phyloP scores from a whole-genome alignment of 2,888 invertebrate genomes.

The Neria commutata region DNA sequence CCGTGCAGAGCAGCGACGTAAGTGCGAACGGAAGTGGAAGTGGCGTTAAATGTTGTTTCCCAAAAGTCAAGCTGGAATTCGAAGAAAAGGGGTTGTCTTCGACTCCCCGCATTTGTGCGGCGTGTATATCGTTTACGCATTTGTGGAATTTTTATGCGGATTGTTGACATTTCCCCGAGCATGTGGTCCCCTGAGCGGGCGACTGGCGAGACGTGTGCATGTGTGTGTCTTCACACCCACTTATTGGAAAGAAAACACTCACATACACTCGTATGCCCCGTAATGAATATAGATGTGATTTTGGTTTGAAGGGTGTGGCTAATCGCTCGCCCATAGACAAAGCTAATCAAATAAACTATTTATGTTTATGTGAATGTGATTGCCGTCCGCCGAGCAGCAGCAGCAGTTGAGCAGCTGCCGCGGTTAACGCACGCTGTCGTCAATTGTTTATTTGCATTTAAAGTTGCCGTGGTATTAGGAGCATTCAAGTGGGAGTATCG shows the following conservation, averaged over 20 bases:
- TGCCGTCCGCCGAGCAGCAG: too few species aligned
- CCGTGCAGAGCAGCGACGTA: too few species aligned
- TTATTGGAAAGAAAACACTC: conserved; percentile 18
- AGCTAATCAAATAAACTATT: conserved; percentile 41
- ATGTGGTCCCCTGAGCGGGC: conserved; percentile 43
- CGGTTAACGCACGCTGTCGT: background rate
- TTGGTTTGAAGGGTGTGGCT: conserved; percentile 50
- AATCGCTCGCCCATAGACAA: conserved; percentile 43
- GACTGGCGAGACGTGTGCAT: conserved; percentile 15
- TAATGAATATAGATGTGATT: conserved; percentile 59
- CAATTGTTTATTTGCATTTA: background rate
- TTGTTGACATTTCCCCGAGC: conserved; percentile 56
- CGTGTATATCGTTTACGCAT: conserved; percentile 32
- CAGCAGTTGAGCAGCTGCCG: background rate
- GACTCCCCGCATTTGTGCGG: conserved; percentile 9
- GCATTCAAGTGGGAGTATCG: too few species aligned
- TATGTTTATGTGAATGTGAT: background rate
- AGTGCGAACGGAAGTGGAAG: conserved; percentile 28
- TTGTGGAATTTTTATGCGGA: conserved; percentile 52
- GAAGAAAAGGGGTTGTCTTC: background rate
- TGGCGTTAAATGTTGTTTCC: conserved; percentile 36
- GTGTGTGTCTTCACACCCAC: conserved; percentile 31
- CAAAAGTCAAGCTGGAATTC: conserved; percentile 4
- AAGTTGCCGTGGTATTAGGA: too few species aligned
- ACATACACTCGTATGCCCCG: conserved; percentile 30